These are phyloP conservation scores for Allobates femoralis DNA, from an alignment of 2,797 vertebrate genomes.

Conservation along the genomic window DNA sequence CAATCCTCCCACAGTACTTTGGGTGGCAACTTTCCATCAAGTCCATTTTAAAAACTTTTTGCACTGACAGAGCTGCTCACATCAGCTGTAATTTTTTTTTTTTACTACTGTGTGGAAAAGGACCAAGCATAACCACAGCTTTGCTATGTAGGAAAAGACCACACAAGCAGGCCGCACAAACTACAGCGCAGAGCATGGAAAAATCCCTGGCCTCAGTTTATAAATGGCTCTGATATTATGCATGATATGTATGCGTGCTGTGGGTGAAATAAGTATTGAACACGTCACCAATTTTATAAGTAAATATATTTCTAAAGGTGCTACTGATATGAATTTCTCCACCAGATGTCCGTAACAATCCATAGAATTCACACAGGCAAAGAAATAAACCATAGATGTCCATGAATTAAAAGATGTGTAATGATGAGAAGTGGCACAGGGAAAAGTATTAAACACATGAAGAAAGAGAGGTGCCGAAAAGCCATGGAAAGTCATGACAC, in stretches of 20 bases:
- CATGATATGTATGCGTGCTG: not conserved
- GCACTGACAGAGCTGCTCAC: not conserved
- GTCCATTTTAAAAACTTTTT: not conserved
- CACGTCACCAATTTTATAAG: no score
- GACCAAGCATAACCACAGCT: not conserved
- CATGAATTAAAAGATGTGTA: no score
- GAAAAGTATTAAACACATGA: no score
- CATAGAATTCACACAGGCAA: no score
- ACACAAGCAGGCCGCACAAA: slow-evolving; percentile 11
- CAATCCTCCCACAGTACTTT: not conserved
- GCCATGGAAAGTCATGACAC: no score
- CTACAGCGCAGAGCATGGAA: not conserved
- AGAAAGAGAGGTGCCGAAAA: no score
- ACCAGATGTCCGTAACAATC: no score
- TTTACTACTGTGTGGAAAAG: not conserved
- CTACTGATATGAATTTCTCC: no score
- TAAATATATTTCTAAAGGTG: no score
- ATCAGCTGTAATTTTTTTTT: not conserved
- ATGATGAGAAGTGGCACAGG: no score
- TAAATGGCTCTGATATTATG: not conserved
- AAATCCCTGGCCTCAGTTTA: not conserved
- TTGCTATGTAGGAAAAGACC: not conserved
- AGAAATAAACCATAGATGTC: no score
- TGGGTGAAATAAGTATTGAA: no score
- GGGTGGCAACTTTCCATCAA: not conserved